Percentiles rank a stretch among this genome's conserved stretches.
These are phyloP conservation scores for Pelobates cultripes DNA, from an alignment of 2,797 vertebrate genomes.

Conservation along the genomic window DNA sequence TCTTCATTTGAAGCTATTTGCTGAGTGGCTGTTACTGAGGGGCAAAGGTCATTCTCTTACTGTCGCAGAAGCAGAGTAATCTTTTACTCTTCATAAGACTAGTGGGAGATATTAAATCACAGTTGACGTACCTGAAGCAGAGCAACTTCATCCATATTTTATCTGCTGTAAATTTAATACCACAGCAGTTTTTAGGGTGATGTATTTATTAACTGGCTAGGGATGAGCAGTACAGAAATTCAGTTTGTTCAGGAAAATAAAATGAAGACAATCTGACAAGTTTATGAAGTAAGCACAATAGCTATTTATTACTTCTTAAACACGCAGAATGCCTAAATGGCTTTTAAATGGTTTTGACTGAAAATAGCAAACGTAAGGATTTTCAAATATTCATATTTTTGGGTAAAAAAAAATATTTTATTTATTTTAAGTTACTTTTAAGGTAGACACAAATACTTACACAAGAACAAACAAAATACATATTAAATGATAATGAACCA, in stretches of 20 bases:
- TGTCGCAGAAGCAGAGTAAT: slow-evolving; percentile 81
- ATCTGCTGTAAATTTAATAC: slow-evolving; percentile 87
- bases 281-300: slow-evolving; percentile 94
- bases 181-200: slow-evolving; percentile 93
- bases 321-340: slow-evolving; percentile 65
- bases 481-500: too few relatives aligned
- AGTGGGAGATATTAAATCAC: slow-evolving; percentile 95
- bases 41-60: slow-evolving; percentile 83
- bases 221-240: slow-evolving; percentile 80
- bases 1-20: slow-evolving; percentile 83
- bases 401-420: neutral
- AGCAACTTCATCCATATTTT: slow-evolving; percentile 96
- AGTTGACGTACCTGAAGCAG: slow-evolving; percentile 90
- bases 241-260: slow-evolving; percentile 89
- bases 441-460: too few relatives aligned
- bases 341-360: neutral
- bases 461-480: too few relatives aligned
- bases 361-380: neutral
- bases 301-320: slow-evolving; percentile 86
- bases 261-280: slow-evolving; percentile 91
- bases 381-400: neutral
- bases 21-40: slow-evolving; percentile 85
- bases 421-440: too few relatives aligned
- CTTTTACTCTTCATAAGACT: slow-evolving; percentile 80
- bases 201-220: slow-evolving; percentile 94